Base-by-base conservation (phyloP, 2,113 vertebrate species). In the Zootoca vivipara region DNA sequence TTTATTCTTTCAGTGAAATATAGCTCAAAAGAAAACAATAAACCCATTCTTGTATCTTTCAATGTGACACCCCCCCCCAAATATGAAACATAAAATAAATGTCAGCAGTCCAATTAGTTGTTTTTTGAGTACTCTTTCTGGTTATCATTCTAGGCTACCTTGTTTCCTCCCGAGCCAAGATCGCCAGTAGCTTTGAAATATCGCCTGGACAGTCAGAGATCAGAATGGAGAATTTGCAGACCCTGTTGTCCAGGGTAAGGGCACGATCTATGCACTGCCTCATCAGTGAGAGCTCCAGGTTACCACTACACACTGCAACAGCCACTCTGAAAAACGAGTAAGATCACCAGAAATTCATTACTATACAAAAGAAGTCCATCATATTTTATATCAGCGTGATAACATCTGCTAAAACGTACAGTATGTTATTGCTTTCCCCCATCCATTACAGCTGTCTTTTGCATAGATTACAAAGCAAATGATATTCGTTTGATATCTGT, bases 271-370 rank as follows among this genome's bases (percentile, higher is more conserved):
- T 91, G 89, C 98, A 98, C 87, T 98, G 97, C 8, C 97, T 96
- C 90, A 98, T 89, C 91, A 98, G 91, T 88, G 96, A 95, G 74
- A 98, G 87, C 52, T 98, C 98, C 96, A 98, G 94, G 93, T 98
- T 98, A 30, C 97, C 98, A 64, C 98, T 98, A 96, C 97, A 97
- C 85, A 98, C 94, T 90, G 98, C 96, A 20, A 99, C 94, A 6
- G 96, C 97, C n/a, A 98, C 98, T 95, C 98, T 99, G 84, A 75
- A 95, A 94, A 69, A 24, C 83, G 89, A 90, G 42, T 0, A 22
- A 20, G 8, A 52, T 3, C 18, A 28, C 20, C 38, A 33, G 62
- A 16, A 80, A 20, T 28, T 33, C 7, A 16, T 22, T 26, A 18
- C 2, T 9, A 18, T 6, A 18, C 80, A 65, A 13, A n/a, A 26